Base-by-base conservation (phyloP, 1,140 invertebrate species). In the Pseudomyrmex pallidus region DNA sequence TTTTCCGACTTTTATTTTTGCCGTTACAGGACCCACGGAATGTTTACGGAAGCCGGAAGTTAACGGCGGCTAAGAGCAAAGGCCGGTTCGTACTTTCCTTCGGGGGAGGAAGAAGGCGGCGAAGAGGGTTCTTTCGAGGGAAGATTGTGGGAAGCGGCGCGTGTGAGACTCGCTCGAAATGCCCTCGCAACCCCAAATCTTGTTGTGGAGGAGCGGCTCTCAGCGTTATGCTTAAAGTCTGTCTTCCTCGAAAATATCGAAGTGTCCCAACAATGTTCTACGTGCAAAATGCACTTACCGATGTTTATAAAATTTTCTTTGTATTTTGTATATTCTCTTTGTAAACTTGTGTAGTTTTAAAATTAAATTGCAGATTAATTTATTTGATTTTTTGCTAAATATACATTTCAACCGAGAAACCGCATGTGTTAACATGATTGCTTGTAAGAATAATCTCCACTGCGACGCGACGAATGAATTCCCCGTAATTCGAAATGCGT, bases 1-100 rank as follows among this genome's bases (percentile, higher is more conserved):
- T 48, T 22, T 10, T 4, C 22, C 25, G 62, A 86, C 64, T 73
- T 63, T 82, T 76, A 78, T 84, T 76, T 73, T 74, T 46, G 50
- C 59, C 72, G 80, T 66, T 35, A 35, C 35, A 35, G 64, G 62
- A 52, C 52, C 44, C 70, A 52, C 35, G 22, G 64, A 72, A 82
- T 85, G 73, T 77, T 89, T 89, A 74, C 82, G 74, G 48, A 87
- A 74, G 80, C 80, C 48, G 80, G 56, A 59, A 61, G 86, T 84
- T 87, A 86, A 87, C 66, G 73, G 77, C 52, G 73, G 48, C 74
- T 68, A 70, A 85, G 76, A 74, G 83, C 48, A 82, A 84, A 70
- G 57, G n/a, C n/a, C 59, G 85, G 66, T 83, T 22, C 15, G 22
- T 61, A n/a, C 25, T 63, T 67, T 46, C 50, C 35, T 35, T 35